phyloP scores from a whole-genome alignment of 2,888 invertebrate genomes.

The Cerceris ruficornis region DNA sequence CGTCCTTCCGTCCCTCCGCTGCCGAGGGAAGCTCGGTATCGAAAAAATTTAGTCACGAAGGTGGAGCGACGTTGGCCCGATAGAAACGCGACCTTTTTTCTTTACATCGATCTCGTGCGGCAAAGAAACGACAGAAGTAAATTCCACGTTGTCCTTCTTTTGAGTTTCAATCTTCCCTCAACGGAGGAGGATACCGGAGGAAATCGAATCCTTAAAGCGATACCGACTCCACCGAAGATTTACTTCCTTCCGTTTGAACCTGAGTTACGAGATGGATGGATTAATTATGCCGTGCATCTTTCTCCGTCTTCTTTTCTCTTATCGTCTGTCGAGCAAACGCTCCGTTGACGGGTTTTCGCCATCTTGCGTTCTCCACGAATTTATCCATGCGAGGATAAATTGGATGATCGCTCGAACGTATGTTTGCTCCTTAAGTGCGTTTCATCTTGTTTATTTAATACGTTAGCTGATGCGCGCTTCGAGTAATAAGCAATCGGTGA shows the following conservation, averaged over 20 bases:
- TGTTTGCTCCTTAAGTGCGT: too few species aligned
- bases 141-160: slow-evolving; percentile 7
- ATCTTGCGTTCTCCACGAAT: too few species aligned
- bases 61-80: slow-evolving; percentile 7
- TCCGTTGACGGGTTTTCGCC: too few species aligned
- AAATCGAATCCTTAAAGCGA: not conserved
- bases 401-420: too few species aligned
- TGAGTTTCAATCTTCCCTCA: slow-evolving; percentile 4
- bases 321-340: too few species aligned
- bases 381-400: too few species aligned
- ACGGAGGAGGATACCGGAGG: not conserved
- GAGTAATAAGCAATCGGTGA: too few species aligned
- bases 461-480: too few species aligned
- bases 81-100: slow-evolving; percentile 19
- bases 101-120: slow-evolving; percentile 17
- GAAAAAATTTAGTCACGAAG: slow-evolving; percentile 35
- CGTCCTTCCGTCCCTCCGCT: not conserved
- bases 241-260: not conserved
- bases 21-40: slow-evolving; percentile 15
- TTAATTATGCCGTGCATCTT: too few species aligned
- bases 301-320: too few species aligned
- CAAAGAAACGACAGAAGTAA: slow-evolving; percentile 10
- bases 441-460: too few species aligned
- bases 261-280: too few species aligned
- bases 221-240: not conserved